Conservation (phyloP, 2,113 vertebrate species). For the Tetrao urogallus region DNA sequence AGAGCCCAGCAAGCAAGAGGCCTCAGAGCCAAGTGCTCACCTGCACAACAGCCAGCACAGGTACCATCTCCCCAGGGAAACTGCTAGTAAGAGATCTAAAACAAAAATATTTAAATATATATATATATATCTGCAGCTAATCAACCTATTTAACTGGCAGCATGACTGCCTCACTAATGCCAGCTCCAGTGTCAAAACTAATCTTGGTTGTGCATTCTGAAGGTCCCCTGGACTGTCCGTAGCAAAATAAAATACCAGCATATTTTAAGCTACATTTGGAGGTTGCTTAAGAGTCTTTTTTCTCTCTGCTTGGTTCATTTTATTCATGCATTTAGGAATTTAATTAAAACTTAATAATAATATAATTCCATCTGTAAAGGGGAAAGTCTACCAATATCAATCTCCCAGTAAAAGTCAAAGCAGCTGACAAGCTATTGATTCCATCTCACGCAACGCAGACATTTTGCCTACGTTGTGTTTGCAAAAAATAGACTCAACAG, state of each 20-base stretch:
- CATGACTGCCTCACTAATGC: not conserved
- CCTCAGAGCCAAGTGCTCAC: not conserved
- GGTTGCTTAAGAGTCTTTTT: not conserved
- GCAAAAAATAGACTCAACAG: not conserved
- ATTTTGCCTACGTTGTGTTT: not conserved
- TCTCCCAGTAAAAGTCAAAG: not conserved
- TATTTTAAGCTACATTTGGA: not conserved
- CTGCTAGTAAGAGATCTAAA: not conserved
- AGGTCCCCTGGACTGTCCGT: not conserved
- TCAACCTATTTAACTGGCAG: not conserved
- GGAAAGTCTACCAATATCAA: not conserved
- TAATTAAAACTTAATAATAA: not conserved
- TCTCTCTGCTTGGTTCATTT: not conserved
- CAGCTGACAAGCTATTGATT: not conserved
- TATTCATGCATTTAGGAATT: not conserved
- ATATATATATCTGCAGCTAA: not conserved
- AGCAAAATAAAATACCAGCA: not conserved
- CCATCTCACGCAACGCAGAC: not conserved
- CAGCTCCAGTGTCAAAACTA: not conserved
- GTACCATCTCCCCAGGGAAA: not conserved
- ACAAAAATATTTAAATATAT: no score
- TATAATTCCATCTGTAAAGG: not conserved
- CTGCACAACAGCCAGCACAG: not conserved
- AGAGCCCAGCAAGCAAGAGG: not conserved
- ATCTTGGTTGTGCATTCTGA: not conserved